Conservation (phyloP, 2,797 vertebrate genomes). For the Galaxias olidus region DNA sequence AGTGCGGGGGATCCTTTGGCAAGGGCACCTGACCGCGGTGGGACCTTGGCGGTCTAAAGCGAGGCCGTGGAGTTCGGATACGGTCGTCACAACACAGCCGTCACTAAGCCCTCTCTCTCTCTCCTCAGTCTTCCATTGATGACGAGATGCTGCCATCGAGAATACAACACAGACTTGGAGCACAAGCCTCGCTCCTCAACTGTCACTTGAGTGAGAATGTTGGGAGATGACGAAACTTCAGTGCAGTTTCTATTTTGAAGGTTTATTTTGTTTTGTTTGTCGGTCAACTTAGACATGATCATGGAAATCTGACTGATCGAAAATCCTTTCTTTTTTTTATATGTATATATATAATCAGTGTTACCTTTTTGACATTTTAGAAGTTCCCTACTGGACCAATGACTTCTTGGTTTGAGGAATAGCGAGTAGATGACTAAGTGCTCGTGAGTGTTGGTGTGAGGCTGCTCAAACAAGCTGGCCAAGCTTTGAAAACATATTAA, state of each 20-base stretch:
- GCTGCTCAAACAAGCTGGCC: background rate
- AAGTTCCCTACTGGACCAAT: conserved; percentile 34
- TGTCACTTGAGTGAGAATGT: conserved; percentile 3
- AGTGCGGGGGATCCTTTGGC: conserved; percentile 27
- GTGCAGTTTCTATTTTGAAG: conserved; percentile 11
- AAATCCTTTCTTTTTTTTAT: too few relatives aligned
- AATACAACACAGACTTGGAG: conserved; percentile 10
- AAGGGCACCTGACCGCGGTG: conserved; percentile 41
- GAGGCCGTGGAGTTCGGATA: too few relatives aligned
- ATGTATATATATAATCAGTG: too few relatives aligned
- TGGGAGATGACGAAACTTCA: background rate
- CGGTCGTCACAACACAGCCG: background rate
- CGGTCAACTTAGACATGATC: conserved; percentile 1
- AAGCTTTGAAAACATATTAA: too few relatives aligned
- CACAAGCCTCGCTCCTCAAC: background rate
- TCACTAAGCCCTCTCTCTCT: conserved; percentile 22
- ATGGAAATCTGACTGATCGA: too few relatives aligned
- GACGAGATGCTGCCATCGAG: conserved; percentile 11
- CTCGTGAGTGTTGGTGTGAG: background rate
- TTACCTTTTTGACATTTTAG: background rate
- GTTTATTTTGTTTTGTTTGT: conserved; percentile 15
- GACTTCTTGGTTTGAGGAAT: conserved; percentile 29
- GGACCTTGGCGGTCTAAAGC: background rate
- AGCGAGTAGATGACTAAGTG: conserved; percentile 25
- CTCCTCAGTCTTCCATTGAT: conserved; percentile 34